Conservation (phyloP, 2,888 invertebrate genomes). For the Hyposoter dolosus region DNA sequence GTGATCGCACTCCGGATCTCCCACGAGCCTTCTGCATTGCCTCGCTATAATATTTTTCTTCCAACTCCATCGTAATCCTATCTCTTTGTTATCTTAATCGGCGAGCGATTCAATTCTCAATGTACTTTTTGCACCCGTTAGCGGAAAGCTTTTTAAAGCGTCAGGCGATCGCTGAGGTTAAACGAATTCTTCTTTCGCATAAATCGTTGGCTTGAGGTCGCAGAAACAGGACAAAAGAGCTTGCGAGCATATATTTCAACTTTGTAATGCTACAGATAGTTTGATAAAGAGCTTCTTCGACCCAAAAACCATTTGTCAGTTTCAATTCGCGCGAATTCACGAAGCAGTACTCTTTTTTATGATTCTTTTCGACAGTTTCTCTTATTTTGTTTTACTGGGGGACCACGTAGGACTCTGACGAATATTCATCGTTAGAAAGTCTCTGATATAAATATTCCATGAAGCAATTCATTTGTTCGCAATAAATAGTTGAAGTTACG, state of each 20-base stretch:
- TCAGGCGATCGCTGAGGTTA: neutral
- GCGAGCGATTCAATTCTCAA: neutral
- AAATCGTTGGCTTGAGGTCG: neutral
- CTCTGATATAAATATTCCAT: neutral
- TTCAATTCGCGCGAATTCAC: neutral
- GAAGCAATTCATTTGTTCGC: neutral
- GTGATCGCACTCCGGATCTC: neutral
- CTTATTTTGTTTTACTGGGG: too few relatives aligned
- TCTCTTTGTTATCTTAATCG: constrained; percentile 4
- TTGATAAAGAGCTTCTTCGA: too few relatives aligned
- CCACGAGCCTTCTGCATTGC: neutral
- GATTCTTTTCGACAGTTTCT: too few relatives aligned
- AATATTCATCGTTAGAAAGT: neutral
- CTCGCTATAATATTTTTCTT: neutral
- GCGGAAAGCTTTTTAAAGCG: neutral
- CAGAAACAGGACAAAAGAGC: neutral
- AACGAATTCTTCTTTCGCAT: neutral
- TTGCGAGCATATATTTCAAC: neutral
- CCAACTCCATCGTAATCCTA: neutral
- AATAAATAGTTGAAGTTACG: neutral
- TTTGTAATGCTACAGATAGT: neutral
- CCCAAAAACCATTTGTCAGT: too few relatives aligned
- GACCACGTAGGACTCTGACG: too few relatives aligned
- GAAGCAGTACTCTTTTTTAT: neutral
- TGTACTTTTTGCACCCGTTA: neutral